phyloP scores from a whole-genome alignment of 2,113 vertebrate genomes.

The Cynoglossus semilaevis region DNA sequence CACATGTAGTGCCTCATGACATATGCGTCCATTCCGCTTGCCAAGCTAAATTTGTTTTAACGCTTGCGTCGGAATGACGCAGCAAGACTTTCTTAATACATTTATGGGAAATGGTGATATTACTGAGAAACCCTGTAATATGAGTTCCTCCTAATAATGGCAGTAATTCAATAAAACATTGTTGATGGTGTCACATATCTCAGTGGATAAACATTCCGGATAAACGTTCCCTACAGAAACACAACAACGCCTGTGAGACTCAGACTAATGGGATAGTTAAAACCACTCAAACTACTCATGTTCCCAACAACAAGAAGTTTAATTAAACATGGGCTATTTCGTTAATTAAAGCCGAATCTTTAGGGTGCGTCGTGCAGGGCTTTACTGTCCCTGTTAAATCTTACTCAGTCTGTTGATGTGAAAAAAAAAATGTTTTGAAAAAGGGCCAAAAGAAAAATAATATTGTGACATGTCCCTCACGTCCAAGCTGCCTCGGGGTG shows the following conservation, averaged over 20 bases:
- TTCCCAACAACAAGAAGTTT: conserved; percentile 8
- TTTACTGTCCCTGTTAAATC: conserved; percentile 28
- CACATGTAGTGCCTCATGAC: no score
- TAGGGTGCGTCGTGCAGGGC: conserved; percentile 15
- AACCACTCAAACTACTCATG: neutral
- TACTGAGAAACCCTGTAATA: no score
- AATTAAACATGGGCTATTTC: conserved; percentile 32
- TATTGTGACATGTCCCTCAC: conserved; percentile 40
- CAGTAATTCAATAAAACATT: no score
- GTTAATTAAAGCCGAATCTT: conserved; percentile 52
- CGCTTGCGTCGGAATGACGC: no score
- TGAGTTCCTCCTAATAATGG: no score
- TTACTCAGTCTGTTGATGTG: conserved; percentile 27
- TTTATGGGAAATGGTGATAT: neutral
- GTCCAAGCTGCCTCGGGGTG: conserved; percentile 25
- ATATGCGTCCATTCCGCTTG: no score
- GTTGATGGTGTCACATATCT: conserved; percentile 1
- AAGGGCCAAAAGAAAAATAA: conserved; percentile 37
- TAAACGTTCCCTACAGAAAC: conserved; percentile 2
- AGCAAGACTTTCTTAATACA: no score
- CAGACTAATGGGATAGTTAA: conserved; percentile 24
- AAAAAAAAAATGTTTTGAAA: conserved; percentile 20
- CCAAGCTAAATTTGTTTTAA: no score
- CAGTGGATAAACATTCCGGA: no score
- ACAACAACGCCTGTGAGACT: conserved; percentile 13